phyloP scores from a whole-genome alignment of 2,797 vertebrate genomes.

The Notamacropus eugenii region DNA sequence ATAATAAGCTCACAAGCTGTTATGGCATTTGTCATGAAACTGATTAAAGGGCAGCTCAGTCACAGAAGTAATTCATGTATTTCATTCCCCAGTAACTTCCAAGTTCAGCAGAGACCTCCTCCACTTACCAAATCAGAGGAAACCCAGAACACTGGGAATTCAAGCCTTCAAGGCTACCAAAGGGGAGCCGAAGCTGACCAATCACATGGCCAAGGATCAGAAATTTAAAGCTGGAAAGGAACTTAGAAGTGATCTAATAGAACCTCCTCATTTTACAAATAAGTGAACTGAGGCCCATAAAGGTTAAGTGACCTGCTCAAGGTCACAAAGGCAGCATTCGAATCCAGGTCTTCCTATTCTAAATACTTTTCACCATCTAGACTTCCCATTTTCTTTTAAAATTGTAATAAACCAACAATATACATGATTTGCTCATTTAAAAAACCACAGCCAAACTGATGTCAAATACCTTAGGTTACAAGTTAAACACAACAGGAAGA shows the following conservation, averaged over 20 bases:
- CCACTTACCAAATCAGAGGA: not conserved
- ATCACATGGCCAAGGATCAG: not conserved
- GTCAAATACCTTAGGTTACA: constrained; percentile 64
- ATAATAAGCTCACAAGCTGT: constrained; percentile 66
- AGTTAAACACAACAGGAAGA: constrained; percentile 63
- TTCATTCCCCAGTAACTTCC: not conserved
- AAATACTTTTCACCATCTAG: not conserved
- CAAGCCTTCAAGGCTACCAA: not conserved
- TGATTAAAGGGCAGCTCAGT: constrained; percentile 46
- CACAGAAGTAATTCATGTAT: constrained; percentile 16
- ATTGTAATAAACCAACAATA: constrained; percentile 13
- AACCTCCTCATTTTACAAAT: not conserved
- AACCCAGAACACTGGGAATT: not conserved
- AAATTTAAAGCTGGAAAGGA: not conserved
- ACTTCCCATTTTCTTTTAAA: constrained; percentile 25
- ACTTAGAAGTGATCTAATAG: not conserved
- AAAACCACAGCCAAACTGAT: constrained; percentile 53
- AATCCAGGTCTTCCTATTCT: not conserved
- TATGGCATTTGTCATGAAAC: constrained; percentile 47
- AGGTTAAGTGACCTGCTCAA: not conserved
- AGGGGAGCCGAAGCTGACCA: not conserved
- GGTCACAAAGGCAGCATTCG: not conserved
- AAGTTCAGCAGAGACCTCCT: not conserved
- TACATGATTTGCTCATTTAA: not conserved
- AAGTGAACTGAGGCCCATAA: not conserved